Percentiles rank a stretch among this genome's conserved stretches.
Conservation (phyloP, 1,140 invertebrate species). For the Zeugodacus cucurbitae region DNA sequence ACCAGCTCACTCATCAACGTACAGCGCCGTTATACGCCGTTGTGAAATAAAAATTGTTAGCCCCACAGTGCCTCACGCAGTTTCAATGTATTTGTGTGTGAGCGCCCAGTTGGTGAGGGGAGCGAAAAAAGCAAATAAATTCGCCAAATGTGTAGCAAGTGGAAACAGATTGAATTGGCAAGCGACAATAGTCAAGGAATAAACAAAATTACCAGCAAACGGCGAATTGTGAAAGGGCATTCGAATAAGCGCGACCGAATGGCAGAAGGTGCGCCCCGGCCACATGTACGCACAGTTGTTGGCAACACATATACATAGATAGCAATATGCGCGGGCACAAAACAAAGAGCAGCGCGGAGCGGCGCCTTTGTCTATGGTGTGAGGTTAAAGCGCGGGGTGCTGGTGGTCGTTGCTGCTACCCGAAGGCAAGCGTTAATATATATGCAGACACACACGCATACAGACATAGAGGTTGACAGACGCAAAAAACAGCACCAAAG, state of each 20-base stretch:
- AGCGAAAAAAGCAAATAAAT: background rate
- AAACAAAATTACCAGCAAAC: background rate
- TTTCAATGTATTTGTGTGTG: background rate
- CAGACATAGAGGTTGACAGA: no score
- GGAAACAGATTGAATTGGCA: slow-evolving; percentile 29
- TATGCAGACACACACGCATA: no score
- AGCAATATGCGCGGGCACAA: background rate
- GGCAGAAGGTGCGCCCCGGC: background rate
- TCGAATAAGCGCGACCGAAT: background rate
- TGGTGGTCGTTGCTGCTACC: background rate
- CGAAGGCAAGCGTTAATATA: no score
- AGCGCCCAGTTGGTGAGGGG: background rate
- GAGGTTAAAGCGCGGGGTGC: background rate
- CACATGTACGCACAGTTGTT: background rate
- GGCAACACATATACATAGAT: background rate
- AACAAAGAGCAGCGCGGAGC: background rate
- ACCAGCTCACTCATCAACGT: background rate
- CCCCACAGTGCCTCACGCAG: background rate
- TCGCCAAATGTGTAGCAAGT: background rate
- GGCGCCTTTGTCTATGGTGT: background rate
- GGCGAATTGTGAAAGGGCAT: background rate
- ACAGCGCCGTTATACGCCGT: background rate
- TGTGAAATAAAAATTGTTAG: background rate
- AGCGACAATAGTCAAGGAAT: background rate
- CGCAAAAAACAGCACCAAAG: no score